Evolutionary conservation across 1,140 invertebrate genomes (phyloP), one percentile per base, ranked within the genome.

Genomic region (Drosophila prosaltans): DNA sequence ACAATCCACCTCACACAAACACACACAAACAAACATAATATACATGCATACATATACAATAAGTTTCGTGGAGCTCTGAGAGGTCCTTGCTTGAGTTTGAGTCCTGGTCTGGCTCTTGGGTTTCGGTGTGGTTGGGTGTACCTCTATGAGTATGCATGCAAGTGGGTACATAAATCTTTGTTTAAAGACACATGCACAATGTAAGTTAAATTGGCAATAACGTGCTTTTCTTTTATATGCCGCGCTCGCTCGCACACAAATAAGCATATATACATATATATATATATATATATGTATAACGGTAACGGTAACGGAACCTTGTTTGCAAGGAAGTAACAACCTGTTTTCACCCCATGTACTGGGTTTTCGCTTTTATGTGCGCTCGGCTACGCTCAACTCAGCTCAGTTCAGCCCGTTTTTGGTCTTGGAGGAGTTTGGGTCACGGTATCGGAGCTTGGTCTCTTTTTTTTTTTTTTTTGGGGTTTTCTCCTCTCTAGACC

Each of bases 121-220:
- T 58, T 57, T 30, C 24, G 16, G 16, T 16, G 41, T 41, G 62
- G 40, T 43, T 60, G 64, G 28, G 61, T 26, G 26, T 41, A 70
- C 68, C 69, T 62, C 69, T 62, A 55, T 65, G 81, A 68, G 70
- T 81, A 63, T 78, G 83, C 82, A 88, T 86, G 83, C 83, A 86
- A 86, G 80, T 83, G 84, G 83, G 83, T 89, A 86, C 84, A 86
- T 86, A 86, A 86, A 86, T 86, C 83, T 86, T 89, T 86, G 83
- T 86, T 86, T 86, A 86, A 86, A 86, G 83, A 86, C 83, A 86
- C 83, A 86, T 86, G 83, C 83, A 86, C 83, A 86, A 86, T 86
- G 83, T 86, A 86, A 86, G 83, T 86, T 86, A 86, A 86, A 86
- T 86, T 86, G 83, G 83, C 83, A 86, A 86, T 86, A 86, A 86